phyloP scores from a whole-genome alignment of 2,888 invertebrate species.

The Myathropa florea region DNA sequence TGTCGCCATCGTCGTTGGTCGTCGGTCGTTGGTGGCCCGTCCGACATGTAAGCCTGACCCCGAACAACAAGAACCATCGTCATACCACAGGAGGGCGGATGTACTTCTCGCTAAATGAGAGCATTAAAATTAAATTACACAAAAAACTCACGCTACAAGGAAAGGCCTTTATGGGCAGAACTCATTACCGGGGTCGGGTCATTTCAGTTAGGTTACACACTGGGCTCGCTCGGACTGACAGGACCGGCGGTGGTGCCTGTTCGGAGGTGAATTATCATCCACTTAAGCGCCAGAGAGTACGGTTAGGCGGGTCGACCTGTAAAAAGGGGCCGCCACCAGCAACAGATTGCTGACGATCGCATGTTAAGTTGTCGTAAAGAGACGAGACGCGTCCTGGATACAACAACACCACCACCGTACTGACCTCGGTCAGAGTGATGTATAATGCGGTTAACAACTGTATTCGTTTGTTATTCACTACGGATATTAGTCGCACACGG shows the following conservation, averaged over 20 bases:
- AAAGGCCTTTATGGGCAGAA: conserved; percentile 58
- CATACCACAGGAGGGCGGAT: conserved; percentile 41
- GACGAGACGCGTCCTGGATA: conserved; percentile 31
- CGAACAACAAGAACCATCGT: conserved; percentile 35
- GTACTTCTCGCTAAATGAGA: conserved; percentile 63
- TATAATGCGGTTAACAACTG: conserved; percentile 36
- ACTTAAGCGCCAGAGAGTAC: conserved; percentile 24
- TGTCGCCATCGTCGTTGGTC: background rate
- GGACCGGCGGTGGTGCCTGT: background rate
- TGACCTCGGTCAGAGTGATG: conserved; percentile 34
- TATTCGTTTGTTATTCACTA: conserved; percentile 33
- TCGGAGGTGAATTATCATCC: conserved; percentile 60
- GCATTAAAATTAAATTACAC: conserved; percentile 69
- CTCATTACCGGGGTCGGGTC: conserved; percentile 60
- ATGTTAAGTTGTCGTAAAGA: conserved; percentile 56
- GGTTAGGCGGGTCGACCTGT: conserved; percentile 27
- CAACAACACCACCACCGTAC: background rate
- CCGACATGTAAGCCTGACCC: conserved; percentile 44
- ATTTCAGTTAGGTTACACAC: conserved; percentile 34
- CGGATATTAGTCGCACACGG: conserved; percentile 1
- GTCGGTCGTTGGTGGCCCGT: background rate
- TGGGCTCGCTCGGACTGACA: background rate
- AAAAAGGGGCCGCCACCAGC: conserved; percentile 20
- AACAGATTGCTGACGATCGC: conserved; percentile 68
- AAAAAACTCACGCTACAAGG: conserved; percentile 60